Evolutionary conservation across 2,888 invertebrate species (phyloP).

Genomic region (Microctonus aethiopoides): DNA sequence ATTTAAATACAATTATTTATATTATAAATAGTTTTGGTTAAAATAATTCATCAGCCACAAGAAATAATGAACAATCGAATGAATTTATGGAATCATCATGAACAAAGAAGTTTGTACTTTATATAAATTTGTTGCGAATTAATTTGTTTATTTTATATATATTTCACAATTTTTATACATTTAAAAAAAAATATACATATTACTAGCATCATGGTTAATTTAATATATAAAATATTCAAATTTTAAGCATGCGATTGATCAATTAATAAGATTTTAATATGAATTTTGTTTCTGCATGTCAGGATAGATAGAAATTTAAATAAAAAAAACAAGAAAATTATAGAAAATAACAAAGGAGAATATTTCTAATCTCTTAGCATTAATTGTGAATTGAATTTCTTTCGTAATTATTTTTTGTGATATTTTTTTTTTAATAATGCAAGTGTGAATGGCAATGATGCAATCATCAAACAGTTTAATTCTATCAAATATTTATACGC

Average conservation of each 20-base stretch:
- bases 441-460: conserved; percentile 1
- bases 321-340: too few species aligned
- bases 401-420: background rate
- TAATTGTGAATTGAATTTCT: conserved; percentile 24
- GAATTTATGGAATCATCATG: background rate
- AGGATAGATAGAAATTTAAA: background rate
- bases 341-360: too few species aligned
- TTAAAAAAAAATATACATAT: background rate
- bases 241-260: background rate
- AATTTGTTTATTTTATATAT: background rate
- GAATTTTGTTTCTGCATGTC: background rate
- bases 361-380: background rate
- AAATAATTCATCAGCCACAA: background rate
- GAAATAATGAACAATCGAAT: background rate
- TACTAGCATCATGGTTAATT: background rate
- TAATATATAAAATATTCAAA: background rate
- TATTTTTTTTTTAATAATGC: background rate
- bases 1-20: background rate
- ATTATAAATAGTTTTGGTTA: background rate
- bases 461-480: conserved; percentile 11
- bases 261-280: background rate
- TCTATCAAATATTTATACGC: conserved; percentile 12
- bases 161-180: background rate
- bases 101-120: conserved; percentile 4
- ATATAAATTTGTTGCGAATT: background rate